These are phyloP conservation scores for Cydia strobilella DNA, from an alignment of 1,140 invertebrate genomes.

Conservation along the genomic window DNA sequence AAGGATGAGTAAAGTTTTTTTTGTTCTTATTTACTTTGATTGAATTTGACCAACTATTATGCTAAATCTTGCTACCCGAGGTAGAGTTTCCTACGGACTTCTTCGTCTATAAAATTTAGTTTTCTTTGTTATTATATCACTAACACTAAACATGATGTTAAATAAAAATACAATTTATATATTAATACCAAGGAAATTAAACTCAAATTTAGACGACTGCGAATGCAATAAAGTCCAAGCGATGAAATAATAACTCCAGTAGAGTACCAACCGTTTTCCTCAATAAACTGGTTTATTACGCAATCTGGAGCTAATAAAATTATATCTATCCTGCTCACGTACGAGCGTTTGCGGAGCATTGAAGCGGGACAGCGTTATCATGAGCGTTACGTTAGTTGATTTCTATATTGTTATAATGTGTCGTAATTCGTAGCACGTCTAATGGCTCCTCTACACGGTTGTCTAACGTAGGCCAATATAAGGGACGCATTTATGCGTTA, in stretches of 20 bases:
- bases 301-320: constrained; percentile 10
- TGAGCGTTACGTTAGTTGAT: neutral
- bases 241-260: constrained; percentile 6
- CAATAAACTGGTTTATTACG: constrained; percentile 26
- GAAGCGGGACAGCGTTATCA: neutral
- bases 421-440: neutral
- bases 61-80: too few relatives aligned
- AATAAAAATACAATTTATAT: constrained; percentile 1
- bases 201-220: neutral
- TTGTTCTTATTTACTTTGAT: too few relatives aligned
- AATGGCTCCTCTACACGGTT: too few relatives aligned
- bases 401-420: neutral
- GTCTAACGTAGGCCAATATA: too few relatives aligned
- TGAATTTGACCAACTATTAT: too few relatives aligned
- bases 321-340: neutral
- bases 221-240: neutral
- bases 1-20: too few relatives aligned
- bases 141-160: neutral
- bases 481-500: too few relatives aligned
- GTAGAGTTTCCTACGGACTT: too few relatives aligned
- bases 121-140: too few relatives aligned
- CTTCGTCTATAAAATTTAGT: too few relatives aligned
- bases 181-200: neutral
- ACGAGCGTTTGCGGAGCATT: neutral
- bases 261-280: neutral